Percentiles rank a stretch among this genome's conserved stretches.
phyloP scores from a whole-genome alignment of 2,113 vertebrate genomes.

The Labeo rohita region DNA sequence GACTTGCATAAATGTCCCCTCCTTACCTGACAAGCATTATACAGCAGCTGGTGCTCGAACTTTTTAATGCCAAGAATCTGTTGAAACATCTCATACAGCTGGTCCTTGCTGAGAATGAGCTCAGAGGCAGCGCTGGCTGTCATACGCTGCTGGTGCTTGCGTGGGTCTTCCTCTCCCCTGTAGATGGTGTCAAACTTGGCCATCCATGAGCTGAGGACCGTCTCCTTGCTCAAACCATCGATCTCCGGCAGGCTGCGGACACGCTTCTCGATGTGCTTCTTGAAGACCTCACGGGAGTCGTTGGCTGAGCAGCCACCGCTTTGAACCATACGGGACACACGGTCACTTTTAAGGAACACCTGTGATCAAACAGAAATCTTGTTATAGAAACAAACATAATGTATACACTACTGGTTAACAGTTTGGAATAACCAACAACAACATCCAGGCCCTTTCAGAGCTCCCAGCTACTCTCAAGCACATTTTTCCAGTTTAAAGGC shows the following conservation, averaged over 20 bases:
- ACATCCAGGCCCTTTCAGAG: conserved; percentile 70
- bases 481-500: not conserved
- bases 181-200: conserved; percentile 99
- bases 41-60: conserved; percentile 97
- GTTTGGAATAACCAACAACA: conserved; percentile 68
- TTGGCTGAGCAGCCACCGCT: conserved; percentile 94
- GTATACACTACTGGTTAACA: not conserved
- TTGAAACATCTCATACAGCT: conserved; percentile 99
- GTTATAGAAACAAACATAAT: not conserved
- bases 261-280: conserved; percentile 98
- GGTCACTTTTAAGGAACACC: conserved; percentile 97
- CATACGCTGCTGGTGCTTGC: conserved; percentile 95
- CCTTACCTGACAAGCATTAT: conserved; percentile 97
- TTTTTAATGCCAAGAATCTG: conserved; percentile 98
- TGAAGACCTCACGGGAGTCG: conserved; percentile 96
- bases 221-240: conserved; percentile 97
- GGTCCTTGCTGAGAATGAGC: conserved; percentile 98
- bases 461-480: conserved; percentile 71
- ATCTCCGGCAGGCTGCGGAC: conserved; percentile 97
- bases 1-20: not conserved
- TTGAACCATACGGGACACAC: conserved; percentile 95
- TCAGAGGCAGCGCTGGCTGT: conserved; percentile 94
- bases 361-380: conserved; percentile 58
- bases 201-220: conserved; percentile 97
- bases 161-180: conserved; percentile 93